Evolutionary conservation across 2,113 vertebrate genomes (phyloP), one percentile per base, ranked within the genome.

Genomic region (Pygoscelis adeliae): DNA sequence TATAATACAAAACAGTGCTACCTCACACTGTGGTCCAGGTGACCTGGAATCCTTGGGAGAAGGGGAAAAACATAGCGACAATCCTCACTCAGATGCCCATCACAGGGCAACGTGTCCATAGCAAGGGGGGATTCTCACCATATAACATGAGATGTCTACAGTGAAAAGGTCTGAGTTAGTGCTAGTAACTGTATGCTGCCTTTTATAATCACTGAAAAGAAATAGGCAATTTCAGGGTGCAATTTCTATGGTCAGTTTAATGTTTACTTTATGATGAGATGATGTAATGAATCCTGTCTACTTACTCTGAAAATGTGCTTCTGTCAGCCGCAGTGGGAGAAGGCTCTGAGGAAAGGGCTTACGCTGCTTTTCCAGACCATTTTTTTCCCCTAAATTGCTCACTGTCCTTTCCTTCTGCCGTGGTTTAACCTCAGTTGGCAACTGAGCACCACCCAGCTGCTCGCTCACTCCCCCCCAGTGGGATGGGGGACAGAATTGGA

Each of bases 101-200:
- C 65, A 67, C 17, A 36, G 38, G 42, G 26, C 65, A 76, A n/a
- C 0, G 0, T 29, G 0, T 23, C 15, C 59, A 19, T 9, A 66
- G 53, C 40, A 90, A 38, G 42, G 32, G 8, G 15, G 25, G 1
- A 62, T 42, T 65, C 38, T 72, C 21, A 30, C 29, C n/a, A 22
- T 42, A 12, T 44, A 21, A 53, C 3, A 8, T 12, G n/a, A 81
- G 5, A 38, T 36, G 5, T 50, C 25, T 78, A 17, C n/a, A 32
- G 36, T 30, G 22, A 93, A 74, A 36, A 59, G 8, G 10, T 76
- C 18, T 65, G 61, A 93, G 27, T 59, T 84, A 72, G 27, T 67
- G 44, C 30, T 62, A 25, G 15, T 19, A 63, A 44, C 29, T 22
- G 17, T 58, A 30, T 3, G 0, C 21, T 63, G 80, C 11, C 20